phyloP scores from a whole-genome alignment of 2,888 invertebrate species.

The Polyploca ridens region DNA sequence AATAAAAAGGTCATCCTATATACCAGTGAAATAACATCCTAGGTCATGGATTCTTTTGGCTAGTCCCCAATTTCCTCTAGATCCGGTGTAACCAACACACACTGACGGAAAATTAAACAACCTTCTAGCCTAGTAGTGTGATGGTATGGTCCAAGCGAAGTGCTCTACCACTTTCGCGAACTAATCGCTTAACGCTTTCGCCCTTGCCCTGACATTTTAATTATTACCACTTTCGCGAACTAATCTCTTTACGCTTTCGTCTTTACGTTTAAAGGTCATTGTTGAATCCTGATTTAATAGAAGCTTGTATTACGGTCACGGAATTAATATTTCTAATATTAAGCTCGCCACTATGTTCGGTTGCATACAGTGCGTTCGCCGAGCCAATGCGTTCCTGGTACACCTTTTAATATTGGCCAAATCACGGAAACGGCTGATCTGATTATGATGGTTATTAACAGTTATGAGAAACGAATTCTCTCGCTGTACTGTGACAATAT shows the following conservation, averaged over 20 bases:
- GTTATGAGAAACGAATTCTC: no score
- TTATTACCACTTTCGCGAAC: not conserved
- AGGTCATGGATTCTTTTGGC: not conserved
- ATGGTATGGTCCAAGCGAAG: not conserved
- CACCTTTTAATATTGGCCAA: no score
- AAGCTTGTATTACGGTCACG: not conserved
- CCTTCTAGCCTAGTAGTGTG: not conserved
- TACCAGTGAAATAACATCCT: not conserved
- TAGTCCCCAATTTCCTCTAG: conserved; percentile 1
- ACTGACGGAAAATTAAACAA: not conserved
- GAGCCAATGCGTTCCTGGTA: no score
- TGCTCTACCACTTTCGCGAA: not conserved
- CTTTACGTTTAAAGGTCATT: not conserved
- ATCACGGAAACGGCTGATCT: no score
- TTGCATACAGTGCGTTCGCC: no score
- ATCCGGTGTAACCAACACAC: not conserved
- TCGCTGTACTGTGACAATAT: no score
- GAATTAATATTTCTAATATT: not conserved
- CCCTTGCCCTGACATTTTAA: not conserved
- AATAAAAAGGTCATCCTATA: not conserved
- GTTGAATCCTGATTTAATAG: not conserved
- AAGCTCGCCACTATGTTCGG: no score
- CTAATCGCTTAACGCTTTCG: not conserved
- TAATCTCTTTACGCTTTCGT: not conserved
- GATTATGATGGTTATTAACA: no score